Evolutionary conservation across 2,888 invertebrate species (phyloP), one percentile per base, ranked within the genome.

Genomic region (Clepsis dumicolana): DNA sequence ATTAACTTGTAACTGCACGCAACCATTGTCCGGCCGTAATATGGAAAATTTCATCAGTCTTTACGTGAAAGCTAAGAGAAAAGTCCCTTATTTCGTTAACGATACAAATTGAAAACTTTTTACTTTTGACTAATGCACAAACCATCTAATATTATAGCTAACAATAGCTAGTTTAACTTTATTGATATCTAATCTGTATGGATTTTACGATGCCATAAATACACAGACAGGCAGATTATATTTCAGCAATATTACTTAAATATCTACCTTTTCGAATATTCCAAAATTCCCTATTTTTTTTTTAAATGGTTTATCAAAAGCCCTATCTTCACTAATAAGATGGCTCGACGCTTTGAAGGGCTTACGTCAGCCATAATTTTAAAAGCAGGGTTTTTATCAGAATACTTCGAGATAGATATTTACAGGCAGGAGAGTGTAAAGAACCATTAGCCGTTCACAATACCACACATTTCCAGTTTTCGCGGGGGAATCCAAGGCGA

Each of bases 1-100:
- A 85, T 85, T 84, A 85, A 85, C 82, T 82, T 80, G 82, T 80
- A 78, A 76, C 73, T 68, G 71, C 84, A 83, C 82, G 81, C 78
- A 64, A 63, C 68, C 64, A 52, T 63, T 68, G 67, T 68, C 68
- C 52, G 50, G 38, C n/a, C 16, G 24, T 63, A 41, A 48, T 66
- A 56, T 62, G 32, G 25, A 18, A 63, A 18, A 50, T 63, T 57
- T 64, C 29, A 21, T 29, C 56, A 67, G 56, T 67, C 61, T 53
- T 54, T 56, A 56, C 21, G 41, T 16, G 14, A 12, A 16, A 12
- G 12, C 53, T 24, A 16, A 38, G 32, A 27, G 32, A 18, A 18
- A 32, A 18, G 4, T 10, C 32, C 12, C 4, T 53, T 18, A 18
- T 54, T n/a, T 54, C 10, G 1, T 29, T 4, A 21, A 54, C 12